Percentiles rank a stretch among this genome's conserved stretches.
These are phyloP conservation scores for Lampris megalopsis DNA, from an alignment of 2,113 vertebrate genomes.

Conservation along the genomic window DNA sequence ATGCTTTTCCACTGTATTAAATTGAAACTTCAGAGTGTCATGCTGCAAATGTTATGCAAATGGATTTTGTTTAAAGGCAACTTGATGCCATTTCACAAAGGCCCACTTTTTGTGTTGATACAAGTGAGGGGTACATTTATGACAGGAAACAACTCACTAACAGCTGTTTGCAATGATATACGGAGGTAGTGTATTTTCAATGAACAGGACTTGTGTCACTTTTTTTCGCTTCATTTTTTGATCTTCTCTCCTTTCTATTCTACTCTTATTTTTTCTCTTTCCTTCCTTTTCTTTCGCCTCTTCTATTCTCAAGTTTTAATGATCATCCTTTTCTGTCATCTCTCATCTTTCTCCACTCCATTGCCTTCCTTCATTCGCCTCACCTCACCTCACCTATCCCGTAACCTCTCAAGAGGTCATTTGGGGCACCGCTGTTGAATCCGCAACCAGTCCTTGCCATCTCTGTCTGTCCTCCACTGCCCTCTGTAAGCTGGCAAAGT, in stretches of 20 bases:
- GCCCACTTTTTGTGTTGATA: conserved; percentile 33
- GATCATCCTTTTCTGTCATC: too few species aligned
- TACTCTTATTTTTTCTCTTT: too few species aligned
- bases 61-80: conserved; percentile 40
- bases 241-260: neutral
- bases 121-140: conserved; percentile 52
- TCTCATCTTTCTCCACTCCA: neutral
- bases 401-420: too few species aligned
- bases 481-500: neutral
- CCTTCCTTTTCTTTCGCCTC: neutral
- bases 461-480: neutral
- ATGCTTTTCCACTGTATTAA: conserved; percentile 24
- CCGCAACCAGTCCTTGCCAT: too few species aligned
- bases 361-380: too few species aligned
- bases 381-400: too few species aligned
- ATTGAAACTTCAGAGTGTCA: conserved; percentile 49
- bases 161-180: conserved; percentile 50
- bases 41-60: conserved; percentile 49
- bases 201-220: neutral
- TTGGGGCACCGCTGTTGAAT: too few species aligned
- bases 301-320: too few species aligned
- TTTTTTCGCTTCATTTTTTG: neutral
- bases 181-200: conserved; percentile 15
- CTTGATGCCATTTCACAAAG: conserved; percentile 8
- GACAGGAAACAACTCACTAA: conserved; percentile 43